Evolutionary conservation across 2,113 vertebrate species (phyloP).

Genomic region (Lophotis ruficrista): DNA sequence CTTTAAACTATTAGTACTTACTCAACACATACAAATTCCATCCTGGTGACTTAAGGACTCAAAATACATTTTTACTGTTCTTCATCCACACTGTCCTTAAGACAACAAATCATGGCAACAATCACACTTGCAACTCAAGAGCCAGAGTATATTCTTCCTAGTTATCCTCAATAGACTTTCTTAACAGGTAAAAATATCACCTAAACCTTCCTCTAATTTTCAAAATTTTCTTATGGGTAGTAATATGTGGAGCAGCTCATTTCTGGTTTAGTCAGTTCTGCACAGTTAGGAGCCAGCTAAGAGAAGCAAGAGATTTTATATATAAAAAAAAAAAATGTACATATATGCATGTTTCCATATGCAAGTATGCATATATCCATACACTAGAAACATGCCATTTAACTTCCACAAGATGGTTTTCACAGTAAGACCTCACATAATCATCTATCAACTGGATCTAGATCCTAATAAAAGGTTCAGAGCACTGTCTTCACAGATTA

Average conservation of each 20-base stretch:
- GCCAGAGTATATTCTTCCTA: neutral
- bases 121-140: neutral
- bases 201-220: neutral
- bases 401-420: neutral
- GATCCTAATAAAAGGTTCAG: neutral
- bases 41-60: neutral
- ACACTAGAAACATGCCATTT: neutral
- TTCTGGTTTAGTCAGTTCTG: neutral
- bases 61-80: neutral
- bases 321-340: neutral
- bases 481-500: neutral
- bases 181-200: neutral
- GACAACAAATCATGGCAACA: neutral
- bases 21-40: neutral
- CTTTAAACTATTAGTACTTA: neutral
- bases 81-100: neutral
- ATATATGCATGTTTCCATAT: no score
- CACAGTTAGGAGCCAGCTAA: neutral
- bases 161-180: neutral
- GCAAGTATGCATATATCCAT: neutral
- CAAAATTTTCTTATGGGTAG: neutral
- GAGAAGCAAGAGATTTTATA: neutral
- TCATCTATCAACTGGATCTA: neutral
- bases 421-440: neutral
- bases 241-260: neutral